Base-by-base conservation (phyloP, 1,140 invertebrate species). In the Melitaea cinxia region DNA sequence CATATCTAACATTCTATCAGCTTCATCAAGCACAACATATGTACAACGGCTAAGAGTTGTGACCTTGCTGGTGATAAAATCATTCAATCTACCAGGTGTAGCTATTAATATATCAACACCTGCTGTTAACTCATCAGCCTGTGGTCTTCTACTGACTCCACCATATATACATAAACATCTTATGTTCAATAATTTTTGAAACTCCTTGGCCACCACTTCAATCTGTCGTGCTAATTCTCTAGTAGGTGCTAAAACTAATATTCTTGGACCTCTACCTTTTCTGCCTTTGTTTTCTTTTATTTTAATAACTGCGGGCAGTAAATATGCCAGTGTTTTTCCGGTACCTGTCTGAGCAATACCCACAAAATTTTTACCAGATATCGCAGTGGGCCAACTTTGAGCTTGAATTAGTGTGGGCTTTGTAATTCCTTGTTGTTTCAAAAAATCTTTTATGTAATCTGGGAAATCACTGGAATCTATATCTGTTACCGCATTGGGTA, bases 161-260 rank as follows among this genome's bases (percentile, higher is more conserved):
- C 98, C 98, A 91, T 98, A 99, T 4, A 98, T 93, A 91, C 98
- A 99, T 0, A 96, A 96, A 81, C 96, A 96, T 30, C 95, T 92
- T 35, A 99, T 95, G 58, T 94, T 93, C 4, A 97, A 95, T 1
- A 94, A 92, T 15, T 93, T 93, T 26, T 96, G 96, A 92, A 98
- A 99, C 65, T 97, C 95, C 65, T 93, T 94, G 1, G 97, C 97
- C 15, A 99, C 97, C 89, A 97, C 95, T 79, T 98, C 96, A 71
- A 99, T 99, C 90, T 99, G 98, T 80, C 98, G 96, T 0, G 98
- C 98, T 45, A 99, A 86, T 88, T 99, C 98, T 81, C 98, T 93
- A 4, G 98, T 99, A 5, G 98, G 98, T 17, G 98, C 97, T 30
- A 99, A 85, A 7, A 99, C 95, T 14, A 99, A 84, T 10, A 95